These are phyloP conservation scores for Hylia prasina DNA, from an alignment of 2,113 vertebrate genomes.

Conservation along the genomic window DNA sequence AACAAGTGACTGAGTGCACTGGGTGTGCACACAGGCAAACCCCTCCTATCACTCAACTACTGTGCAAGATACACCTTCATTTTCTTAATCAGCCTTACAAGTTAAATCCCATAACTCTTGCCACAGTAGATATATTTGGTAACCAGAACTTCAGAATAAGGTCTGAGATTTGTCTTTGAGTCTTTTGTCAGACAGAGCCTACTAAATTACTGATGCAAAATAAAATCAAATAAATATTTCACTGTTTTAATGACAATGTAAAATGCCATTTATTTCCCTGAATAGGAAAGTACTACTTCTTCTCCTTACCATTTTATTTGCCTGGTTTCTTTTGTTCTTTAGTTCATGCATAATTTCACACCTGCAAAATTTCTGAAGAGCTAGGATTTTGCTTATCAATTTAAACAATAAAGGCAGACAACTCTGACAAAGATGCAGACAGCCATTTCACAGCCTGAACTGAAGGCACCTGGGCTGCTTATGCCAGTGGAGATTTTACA, in stretches of 20 bases:
- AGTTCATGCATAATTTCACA: conserved; percentile 16
- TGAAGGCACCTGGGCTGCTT: neutral
- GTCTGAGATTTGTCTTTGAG: neutral
- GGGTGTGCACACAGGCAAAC: neutral
- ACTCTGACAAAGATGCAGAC: neutral
- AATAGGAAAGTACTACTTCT: neutral
- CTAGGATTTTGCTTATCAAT: neutral
- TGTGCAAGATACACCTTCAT: neutral
- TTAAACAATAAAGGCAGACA: neutral
- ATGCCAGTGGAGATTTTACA: neutral
- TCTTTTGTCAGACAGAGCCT: neutral
- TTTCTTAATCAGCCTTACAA: neutral
- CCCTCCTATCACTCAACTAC: neutral
- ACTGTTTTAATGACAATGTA: neutral
- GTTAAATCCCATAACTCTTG: neutral
- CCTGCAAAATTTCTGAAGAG: neutral
- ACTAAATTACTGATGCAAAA: neutral
- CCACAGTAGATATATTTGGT: neutral
- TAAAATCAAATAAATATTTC: conserved; percentile 1
- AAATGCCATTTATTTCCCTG: neutral
- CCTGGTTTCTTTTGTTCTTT: neutral
- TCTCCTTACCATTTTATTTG: neutral
- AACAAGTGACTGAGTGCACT: neutral
- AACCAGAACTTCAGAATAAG: neutral
- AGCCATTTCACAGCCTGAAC: neutral